phyloP scores from a whole-genome alignment of 2,888 invertebrate species.

The Pteria penguin region DNA sequence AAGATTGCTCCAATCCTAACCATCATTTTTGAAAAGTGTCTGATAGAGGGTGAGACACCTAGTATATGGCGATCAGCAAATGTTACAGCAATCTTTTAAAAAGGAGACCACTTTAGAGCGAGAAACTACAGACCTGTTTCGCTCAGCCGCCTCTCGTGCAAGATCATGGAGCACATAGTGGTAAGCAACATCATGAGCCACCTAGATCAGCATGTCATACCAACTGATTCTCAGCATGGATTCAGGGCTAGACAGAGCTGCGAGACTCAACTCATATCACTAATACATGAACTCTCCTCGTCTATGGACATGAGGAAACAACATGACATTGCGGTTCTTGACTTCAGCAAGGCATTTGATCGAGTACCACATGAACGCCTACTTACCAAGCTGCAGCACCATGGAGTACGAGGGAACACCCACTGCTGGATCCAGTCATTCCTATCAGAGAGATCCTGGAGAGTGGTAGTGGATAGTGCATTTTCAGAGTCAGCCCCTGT shows the following conservation, averaged over 20 bases:
- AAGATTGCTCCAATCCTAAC: background rate
- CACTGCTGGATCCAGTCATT: conserved; percentile 22
- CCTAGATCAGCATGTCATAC: conserved; percentile 12
- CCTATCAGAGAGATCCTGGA: conserved; percentile 21
- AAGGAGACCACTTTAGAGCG: too few species aligned
- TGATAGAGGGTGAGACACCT: background rate
- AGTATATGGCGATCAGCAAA: background rate
- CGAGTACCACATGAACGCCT: conserved; percentile 20
- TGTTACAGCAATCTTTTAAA: background rate
- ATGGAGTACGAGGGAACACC: conserved; percentile 27
- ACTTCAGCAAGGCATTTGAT: conserved; percentile 36
- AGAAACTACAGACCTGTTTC: conserved; percentile 23
- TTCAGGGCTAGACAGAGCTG: conserved; percentile 14
- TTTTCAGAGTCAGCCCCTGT: conserved; percentile 29
- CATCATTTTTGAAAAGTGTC: background rate
- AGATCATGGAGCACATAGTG: conserved; percentile 7
- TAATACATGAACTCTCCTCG: conserved; percentile 19
- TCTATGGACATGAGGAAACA: conserved; percentile 27
- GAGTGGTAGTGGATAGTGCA: conserved; percentile 32
- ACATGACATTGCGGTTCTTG: conserved; percentile 29
- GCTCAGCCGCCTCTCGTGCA: conserved; percentile 22
- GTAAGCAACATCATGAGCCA: background rate
- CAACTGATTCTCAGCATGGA: conserved; percentile 2
- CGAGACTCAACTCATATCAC: conserved; percentile 27
- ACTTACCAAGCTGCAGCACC: conserved; percentile 25